Evolutionary conservation across 1,140 invertebrate species (phyloP).

Genomic region (Procambarus clarkii): DNA sequence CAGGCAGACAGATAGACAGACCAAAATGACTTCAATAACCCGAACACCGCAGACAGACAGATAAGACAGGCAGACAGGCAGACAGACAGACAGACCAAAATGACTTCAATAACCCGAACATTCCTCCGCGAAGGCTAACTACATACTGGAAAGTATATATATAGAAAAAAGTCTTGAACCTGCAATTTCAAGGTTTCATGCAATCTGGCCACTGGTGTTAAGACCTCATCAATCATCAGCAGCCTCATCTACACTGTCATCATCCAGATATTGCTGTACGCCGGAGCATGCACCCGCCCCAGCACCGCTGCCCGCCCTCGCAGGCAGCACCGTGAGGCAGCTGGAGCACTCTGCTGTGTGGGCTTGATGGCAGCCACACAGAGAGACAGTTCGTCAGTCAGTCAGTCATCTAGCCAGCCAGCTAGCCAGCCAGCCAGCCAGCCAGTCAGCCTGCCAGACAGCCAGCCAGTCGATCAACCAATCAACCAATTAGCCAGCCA

Average conservation of each 20-base stretch:
- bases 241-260: background rate
- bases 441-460: too few relatives aligned
- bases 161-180: background rate
- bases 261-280: background rate
- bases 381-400: background rate
- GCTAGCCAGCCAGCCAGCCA: too few relatives aligned
- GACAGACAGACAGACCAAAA: background rate
- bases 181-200: background rate
- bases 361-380: background rate
- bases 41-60: too few relatives aligned
- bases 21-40: too few relatives aligned
- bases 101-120: background rate
- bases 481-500: too few relatives aligned
- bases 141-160: background rate
- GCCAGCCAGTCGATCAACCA: too few relatives aligned
- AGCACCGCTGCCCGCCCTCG: too few relatives aligned
- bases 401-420: background rate
- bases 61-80: too few relatives aligned
- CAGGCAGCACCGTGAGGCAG: too few relatives aligned
- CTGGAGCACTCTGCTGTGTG: too few relatives aligned
- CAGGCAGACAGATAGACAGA: too few relatives aligned
- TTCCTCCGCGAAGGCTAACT: background rate
- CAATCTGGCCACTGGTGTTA: background rate
- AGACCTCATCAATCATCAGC: background rate
- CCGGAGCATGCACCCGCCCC: background rate